Conservation (phyloP, 2,888 invertebrate species). For the Hemithea aestivaria region DNA sequence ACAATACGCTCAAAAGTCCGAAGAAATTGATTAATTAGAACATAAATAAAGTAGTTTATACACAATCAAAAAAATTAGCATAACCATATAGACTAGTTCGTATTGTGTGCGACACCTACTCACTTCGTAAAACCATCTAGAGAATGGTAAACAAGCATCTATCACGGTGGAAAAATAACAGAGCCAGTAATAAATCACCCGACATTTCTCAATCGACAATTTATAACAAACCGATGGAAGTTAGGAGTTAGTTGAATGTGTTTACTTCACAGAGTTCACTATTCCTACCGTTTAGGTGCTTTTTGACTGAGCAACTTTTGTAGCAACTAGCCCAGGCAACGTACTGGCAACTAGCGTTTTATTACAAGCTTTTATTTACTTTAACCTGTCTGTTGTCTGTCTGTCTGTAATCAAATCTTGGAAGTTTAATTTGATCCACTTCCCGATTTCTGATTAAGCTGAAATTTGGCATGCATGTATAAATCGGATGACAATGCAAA, state of each 20-base stretch:
- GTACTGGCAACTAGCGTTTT: too few species aligned
- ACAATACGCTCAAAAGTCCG: too few species aligned
- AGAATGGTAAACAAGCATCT: conserved; percentile 48
- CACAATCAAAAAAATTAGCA: conserved; percentile 14
- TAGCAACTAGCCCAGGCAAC: too few species aligned
- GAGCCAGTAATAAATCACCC: conserved; percentile 49
- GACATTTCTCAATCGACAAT: conserved; percentile 54
- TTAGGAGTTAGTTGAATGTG: conserved; percentile 42
- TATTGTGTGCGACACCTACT: conserved; percentile 20
- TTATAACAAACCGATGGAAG: conserved; percentile 54
- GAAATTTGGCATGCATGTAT: too few species aligned
- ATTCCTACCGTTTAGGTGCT: too few species aligned
- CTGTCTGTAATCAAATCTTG: too few species aligned
- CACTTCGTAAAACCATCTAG: conserved; percentile 33
- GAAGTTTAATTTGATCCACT: too few species aligned
- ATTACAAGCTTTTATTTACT: too few species aligned
- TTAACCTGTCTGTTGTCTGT: too few species aligned
- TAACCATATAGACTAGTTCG: conserved; percentile 10
- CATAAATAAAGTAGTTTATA: conserved; percentile 11
- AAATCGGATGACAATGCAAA: too few species aligned
- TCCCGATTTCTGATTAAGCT: too few species aligned
- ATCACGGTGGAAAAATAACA: conserved; percentile 45
- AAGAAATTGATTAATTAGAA: conserved; percentile 18
- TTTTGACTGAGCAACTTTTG: too few species aligned
- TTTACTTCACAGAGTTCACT: conserved; percentile 32